These are phyloP conservation scores for Telmatochromis sp. DNA, from an alignment of 2,113 vertebrate genomes.

Conservation along the genomic window DNA sequence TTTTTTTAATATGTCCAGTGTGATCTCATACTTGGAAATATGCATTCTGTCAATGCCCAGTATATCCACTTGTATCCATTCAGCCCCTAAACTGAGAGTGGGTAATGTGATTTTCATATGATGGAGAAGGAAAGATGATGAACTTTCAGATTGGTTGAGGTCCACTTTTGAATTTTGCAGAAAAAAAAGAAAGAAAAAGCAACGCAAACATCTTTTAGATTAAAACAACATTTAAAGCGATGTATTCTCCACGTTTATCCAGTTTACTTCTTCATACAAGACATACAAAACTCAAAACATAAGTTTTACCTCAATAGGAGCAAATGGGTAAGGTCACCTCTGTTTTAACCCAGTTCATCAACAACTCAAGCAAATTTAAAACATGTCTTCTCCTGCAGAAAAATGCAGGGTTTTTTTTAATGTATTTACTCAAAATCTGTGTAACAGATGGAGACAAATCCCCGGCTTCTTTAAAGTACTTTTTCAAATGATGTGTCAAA, in stretches of 20 bases:
- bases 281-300: not conserved
- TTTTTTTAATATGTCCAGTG: not conserved
- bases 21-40: constrained; percentile 25
- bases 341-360: not conserved
- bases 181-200: not conserved
- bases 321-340: not conserved
- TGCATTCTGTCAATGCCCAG: constrained; percentile 13
- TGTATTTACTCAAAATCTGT: not conserved
- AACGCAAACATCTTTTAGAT: not conserved
- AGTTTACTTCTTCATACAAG: not conserved
- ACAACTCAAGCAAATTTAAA: not conserved
- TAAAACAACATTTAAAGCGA: not conserved
- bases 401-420: not conserved
- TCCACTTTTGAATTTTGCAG: not conserved
- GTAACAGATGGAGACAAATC: not conserved
- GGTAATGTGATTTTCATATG: constrained; percentile 35
- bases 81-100: not conserved
- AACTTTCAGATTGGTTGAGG: not conserved
- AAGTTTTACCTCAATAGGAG: not conserved
- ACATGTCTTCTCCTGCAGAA: not conserved
- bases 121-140: not conserved
- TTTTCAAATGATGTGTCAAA: not conserved
- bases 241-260: not conserved
- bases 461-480: not conserved
- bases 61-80: not conserved